Conservation (phyloP, 2,888 invertebrate species). For the Callyntrura sp. region DNA sequence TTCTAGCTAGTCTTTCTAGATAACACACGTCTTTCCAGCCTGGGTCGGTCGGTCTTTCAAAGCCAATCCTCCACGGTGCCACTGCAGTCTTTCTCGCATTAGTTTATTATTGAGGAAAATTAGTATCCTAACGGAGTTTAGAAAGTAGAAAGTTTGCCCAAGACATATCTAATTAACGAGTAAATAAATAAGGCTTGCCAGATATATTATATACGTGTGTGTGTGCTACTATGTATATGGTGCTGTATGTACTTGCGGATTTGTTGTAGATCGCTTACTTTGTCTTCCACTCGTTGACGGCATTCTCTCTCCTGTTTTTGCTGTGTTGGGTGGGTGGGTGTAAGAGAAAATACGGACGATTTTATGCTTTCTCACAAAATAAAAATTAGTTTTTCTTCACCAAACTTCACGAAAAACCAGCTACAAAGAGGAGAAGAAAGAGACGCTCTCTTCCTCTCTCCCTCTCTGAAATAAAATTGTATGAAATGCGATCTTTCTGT, state of each 20-base stretch:
- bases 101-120: background rate
- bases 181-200: background rate
- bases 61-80: no score
- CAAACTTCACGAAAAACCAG: background rate
- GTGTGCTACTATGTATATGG: background rate
- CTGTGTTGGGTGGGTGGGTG: background rate
- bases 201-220: background rate
- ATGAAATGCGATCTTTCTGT: conserved; percentile 12
- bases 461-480: background rate
- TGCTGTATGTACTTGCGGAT: background rate
- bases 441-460: background rate
- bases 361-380: background rate
- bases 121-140: background rate
- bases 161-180: background rate
- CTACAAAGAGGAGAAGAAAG: background rate
- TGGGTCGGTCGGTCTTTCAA: no score
- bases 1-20: no score
- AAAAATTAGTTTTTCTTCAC: background rate
- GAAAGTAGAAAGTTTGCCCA: background rate
- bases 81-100: no score
- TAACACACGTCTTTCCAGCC: no score
- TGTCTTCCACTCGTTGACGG: conserved; percentile 52
- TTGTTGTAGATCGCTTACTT: conserved; percentile 37
- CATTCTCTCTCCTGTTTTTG: conserved; percentile 3
- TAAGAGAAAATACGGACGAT: background rate